phyloP scores from a whole-genome alignment of 2,113 vertebrate genomes.

The Tylochromis polylepis region DNA sequence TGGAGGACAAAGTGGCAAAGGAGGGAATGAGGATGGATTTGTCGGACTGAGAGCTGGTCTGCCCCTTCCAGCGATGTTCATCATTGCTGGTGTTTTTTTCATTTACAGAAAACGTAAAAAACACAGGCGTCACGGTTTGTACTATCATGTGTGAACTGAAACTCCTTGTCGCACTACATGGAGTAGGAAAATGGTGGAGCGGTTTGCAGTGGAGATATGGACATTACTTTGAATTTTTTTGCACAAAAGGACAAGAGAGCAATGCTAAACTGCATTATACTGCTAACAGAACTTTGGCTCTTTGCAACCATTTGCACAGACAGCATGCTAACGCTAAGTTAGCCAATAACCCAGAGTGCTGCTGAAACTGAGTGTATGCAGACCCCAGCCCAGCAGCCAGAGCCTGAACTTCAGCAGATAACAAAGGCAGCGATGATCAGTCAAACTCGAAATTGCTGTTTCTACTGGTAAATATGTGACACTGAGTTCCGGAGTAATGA shows the following conservation, averaged over 20 bases:
- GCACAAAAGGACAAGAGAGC: neutral
- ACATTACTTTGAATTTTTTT: neutral
- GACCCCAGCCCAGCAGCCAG: neutral
- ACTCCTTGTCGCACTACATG: neutral
- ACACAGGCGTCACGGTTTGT: neutral
- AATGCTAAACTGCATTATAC: neutral
- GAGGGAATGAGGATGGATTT: accelerated
- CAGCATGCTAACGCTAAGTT: accelerated
- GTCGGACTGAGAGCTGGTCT: neutral
- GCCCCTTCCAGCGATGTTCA: neutral
- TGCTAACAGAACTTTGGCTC: neutral
- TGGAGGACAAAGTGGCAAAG: accelerated
- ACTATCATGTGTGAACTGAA: neutral
- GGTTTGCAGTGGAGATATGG: neutral
- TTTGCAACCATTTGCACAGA: neutral
- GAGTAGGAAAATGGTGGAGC: accelerated
- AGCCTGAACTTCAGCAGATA: neutral
- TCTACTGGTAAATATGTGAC: neutral
- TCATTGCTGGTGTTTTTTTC: neutral
- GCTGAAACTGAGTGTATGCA: neutral
- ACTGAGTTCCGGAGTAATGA: too few relatives aligned
- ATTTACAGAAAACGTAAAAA: neutral
- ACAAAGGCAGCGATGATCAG: neutral
- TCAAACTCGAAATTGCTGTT: neutral
- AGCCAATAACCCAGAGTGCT: neutral